Evolutionary conservation across 2,888 invertebrate genomes (phyloP), one percentile per base, ranked within the genome.

Genomic region (Ophion costatus): DNA sequence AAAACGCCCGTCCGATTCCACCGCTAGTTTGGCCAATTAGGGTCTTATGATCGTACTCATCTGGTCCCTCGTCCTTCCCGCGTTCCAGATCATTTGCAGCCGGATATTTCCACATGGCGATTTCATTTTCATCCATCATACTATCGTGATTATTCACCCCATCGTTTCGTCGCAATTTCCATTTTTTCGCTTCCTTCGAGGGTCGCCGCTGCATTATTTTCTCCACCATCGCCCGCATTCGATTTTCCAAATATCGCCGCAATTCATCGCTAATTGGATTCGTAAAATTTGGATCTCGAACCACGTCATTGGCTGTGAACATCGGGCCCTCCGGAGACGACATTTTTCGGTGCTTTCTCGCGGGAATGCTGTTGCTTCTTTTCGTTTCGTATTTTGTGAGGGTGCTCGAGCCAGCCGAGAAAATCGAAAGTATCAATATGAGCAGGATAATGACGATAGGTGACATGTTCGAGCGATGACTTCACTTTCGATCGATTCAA

Each of bases 381-480:
- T 64, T 20, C 14, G 2, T 11, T n/a, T 17, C 20, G 5, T 33
- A 5, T 10, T n/a, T 61, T 56, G 71, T 45, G 17, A 38, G 11
- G 17, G 33, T 45, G 24, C 11, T 64, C 29, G 51, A 22, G 9
- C 4, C 17, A 33, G 63, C 29, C 24, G 61, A 64, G 7, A 42
- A 24, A 20, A 80, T 59, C n/a, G 51, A 51, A 22, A 83, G 29
- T 63, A 85, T 82, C 11, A 85, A 45, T 22, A 85, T 74, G 11
- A 85, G 69, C 4, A 85, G 69, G 56, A 85, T 74, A 38, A 85
- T 83, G 22, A 69, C 76, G 45, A 80, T 1, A 14, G 73, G 57
- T 51, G 82, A 85, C 85, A 85, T 85, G 4, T 45, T 74, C 29
- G n/a, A 38, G 29, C 4, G 17, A 10, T 75, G 57, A 66, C 56